These are phyloP conservation scores for Calliopsis andreniformis DNA, from an alignment of 1,140 invertebrate genomes.

Conservation along the genomic window DNA sequence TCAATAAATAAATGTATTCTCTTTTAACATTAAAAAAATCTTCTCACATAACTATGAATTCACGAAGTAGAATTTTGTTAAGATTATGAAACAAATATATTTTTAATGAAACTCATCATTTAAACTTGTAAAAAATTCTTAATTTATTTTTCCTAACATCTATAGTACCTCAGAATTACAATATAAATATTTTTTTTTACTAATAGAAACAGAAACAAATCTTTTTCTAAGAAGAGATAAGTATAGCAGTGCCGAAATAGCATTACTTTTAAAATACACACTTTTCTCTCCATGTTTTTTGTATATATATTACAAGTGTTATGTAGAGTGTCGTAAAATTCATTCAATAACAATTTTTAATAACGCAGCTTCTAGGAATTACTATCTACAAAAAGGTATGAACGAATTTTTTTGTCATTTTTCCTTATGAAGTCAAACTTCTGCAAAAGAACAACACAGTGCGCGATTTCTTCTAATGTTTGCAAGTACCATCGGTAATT, in stretches of 20 bases:
- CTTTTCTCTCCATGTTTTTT: conserved; percentile 51
- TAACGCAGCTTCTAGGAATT: conserved; percentile 67
- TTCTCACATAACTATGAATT: neutral
- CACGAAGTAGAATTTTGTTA: neutral
- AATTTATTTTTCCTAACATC: conserved; percentile 54
- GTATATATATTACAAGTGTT: conserved; percentile 67
- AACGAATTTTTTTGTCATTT: conserved; percentile 45
- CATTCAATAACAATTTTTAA: conserved; percentile 68
- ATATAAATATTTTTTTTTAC: conserved; percentile 44
- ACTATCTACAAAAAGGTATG: conserved; percentile 68
- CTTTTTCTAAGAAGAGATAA: conserved; percentile 53
- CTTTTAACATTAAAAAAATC: neutral
- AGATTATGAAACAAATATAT: conserved; percentile 22
- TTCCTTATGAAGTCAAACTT: conserved; percentile 40
- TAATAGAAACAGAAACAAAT: conserved; percentile 53
- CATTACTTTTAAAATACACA: conserved; percentile 59
- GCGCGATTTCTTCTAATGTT: conserved; percentile 31
- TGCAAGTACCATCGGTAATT: conserved; percentile 58
- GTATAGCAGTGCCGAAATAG: conserved; percentile 57
- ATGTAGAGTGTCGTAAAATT: conserved; percentile 56
- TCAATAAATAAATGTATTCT: neutral
- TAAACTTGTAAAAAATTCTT: conserved; percentile 58
- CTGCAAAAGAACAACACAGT: conserved; percentile 45
- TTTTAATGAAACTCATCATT: conserved; percentile 53
- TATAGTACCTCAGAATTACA: conserved; percentile 47